Base-by-base conservation (phyloP, 2,113 vertebrate genomes). In the Sclerurus mexicanus region DNA sequence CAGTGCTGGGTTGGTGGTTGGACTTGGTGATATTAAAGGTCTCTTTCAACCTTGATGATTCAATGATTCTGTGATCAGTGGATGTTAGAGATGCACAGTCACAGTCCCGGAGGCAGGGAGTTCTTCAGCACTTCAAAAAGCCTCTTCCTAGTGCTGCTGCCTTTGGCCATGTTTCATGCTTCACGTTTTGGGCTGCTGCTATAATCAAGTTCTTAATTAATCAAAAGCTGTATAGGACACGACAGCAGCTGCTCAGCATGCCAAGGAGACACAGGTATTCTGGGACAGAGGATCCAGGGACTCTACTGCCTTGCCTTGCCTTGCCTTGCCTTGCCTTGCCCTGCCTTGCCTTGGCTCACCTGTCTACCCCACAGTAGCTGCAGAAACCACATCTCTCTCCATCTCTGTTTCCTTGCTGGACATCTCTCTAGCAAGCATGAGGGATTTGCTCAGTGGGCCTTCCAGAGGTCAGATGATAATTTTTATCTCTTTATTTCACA, bases 101-200 rank as follows among this genome's bases (percentile, higher is more conserved):
- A 0, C 67, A 37, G 56, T 76, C 63, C 86, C 5, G 3, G 0
- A 0, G 47, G 44, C 4, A 3, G 19, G 12, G 56, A 71, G 39
- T 55, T 85, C 73, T 73, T n/a, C 37, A 93, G 53, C 22, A 13
- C 49, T 78, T 87, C 53, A 28, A 14, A 87, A 53, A 89, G 52
- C 35, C 47, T 93, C 42, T 86, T 87, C 37, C 72, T 49, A 66
- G 23, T 14, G 33, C 33, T 74, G n/a, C 55, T 90, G 78, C 58
- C 69, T 55, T 73, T 64, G 69, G 69, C 44, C n/a, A 17, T 19
- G 9, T 67, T 95, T 90, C 40, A 6, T 15, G 28, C 59, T 50
- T 92, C 77, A 37, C 0, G 1, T 49, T 87, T 91, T 56, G 49
- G 62, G 30, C 85, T 90, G 62, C 75, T 83, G 78, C 78, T 74